Conservation (phyloP, 2,113 vertebrate genomes). For the Numenius arquata region DNA sequence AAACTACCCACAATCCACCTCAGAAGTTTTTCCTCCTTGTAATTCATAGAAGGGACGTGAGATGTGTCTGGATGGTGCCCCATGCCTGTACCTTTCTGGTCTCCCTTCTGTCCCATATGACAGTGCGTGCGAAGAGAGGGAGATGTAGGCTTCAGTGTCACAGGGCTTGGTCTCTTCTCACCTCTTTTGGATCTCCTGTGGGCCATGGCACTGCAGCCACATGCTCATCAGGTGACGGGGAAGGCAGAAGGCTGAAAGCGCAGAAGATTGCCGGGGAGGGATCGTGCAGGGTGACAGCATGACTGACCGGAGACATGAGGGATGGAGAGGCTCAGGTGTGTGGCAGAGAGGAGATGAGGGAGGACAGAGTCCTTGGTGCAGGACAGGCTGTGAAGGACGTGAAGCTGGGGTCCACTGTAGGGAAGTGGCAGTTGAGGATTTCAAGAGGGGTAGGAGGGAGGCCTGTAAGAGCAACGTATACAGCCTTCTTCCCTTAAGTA, state of each 20-base stretch:
- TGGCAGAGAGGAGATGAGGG: neutral
- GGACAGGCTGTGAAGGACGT: neutral
- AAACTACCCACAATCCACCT: neutral
- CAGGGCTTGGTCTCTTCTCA: neutral
- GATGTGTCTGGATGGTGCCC: neutral
- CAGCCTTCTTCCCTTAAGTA: neutral
- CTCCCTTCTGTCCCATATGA: neutral
- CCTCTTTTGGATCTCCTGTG: neutral
- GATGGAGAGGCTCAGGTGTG: fast-evolving
- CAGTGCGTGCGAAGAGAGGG: neutral
- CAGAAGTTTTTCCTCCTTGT: neutral
- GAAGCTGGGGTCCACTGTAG: fast-evolving
- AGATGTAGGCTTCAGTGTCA: neutral
- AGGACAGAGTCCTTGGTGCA: neutral
- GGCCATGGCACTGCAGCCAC: neutral
- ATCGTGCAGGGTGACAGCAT: fast-evolving
- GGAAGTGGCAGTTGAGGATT: neutral
- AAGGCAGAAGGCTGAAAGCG: neutral
- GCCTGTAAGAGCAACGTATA: neutral
- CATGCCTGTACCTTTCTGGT: neutral
- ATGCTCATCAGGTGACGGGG: neutral
- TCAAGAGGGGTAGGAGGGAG: neutral
- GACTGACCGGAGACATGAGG: fast-evolving
- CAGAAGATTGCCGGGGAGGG: neutral
- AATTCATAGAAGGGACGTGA: neutral